phyloP scores from a whole-genome alignment of 2,113 vertebrate species.

The Apaloderma vittatum region DNA sequence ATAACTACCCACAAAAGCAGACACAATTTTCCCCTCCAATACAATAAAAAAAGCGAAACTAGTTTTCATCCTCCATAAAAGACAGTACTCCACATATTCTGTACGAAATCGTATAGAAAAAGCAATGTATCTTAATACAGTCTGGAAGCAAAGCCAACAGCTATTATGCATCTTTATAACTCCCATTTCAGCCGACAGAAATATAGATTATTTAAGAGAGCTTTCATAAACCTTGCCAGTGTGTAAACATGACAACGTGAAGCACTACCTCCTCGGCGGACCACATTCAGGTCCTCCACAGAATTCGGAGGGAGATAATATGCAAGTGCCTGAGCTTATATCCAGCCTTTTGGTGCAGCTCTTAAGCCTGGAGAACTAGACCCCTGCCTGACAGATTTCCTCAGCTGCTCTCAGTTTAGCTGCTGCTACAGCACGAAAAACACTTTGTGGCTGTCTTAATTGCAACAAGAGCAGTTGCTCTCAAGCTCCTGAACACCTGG shows the following conservation, averaged over 20 bases:
- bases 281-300: fast-evolving
- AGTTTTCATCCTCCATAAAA: neutral
- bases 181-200: neutral
- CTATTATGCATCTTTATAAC: neutral
- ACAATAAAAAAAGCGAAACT: neutral
- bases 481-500: neutral
- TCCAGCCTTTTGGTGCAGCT: neutral
- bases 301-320: neutral
- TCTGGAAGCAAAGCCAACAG: neutral
- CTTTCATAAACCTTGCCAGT: neutral
- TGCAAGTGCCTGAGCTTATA: neutral
- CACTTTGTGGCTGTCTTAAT: neutral
- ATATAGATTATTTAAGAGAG: neutral
- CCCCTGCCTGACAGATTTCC: neutral
- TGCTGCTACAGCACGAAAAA: neutral
- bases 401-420: neutral
- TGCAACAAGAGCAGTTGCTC: neutral
- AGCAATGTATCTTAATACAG: neutral
- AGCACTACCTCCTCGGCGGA: neutral
- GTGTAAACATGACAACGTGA: neutral
- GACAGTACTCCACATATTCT: neutral
- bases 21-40: neutral
- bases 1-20: neutral
- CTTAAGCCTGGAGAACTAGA: neutral
- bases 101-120: neutral